Conservation (phyloP, 2,797 vertebrate species). For the Chiloscyllium punctatum region DNA sequence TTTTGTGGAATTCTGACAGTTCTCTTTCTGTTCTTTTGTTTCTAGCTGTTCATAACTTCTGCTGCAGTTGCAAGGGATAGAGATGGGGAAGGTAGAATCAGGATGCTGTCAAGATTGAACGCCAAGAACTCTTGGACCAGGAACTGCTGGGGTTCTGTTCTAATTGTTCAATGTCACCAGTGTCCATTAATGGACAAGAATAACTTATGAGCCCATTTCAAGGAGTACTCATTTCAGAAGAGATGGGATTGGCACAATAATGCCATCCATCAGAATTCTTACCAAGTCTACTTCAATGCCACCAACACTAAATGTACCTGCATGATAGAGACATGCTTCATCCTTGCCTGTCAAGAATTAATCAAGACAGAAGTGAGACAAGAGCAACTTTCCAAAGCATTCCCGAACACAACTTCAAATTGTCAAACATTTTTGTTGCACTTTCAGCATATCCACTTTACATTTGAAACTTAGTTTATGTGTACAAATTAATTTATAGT, state of each 20-base stretch:
- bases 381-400: neutral
- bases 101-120: neutral
- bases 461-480: neutral
- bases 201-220: neutral
- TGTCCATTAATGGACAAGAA: neutral
- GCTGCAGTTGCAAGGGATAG: neutral
- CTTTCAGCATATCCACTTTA: neutral
- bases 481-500: neutral
- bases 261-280: neutral
- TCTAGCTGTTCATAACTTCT: neutral
- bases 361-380: neutral
- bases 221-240: neutral
- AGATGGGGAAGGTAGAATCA: neutral
- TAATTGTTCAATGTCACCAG: neutral
- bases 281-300: neutral
- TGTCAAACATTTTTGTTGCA: neutral
- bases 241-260: neutral
- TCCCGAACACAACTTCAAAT: neutral
- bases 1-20: neutral
- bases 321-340: neutral
- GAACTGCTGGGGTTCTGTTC: neutral
- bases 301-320: neutral
- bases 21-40: neutral
- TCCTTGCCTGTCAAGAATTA: neutral
- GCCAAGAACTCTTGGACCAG: neutral